Conservation (phyloP, 2,113 vertebrate genomes). For the Amphilophus citrinellus region DNA sequence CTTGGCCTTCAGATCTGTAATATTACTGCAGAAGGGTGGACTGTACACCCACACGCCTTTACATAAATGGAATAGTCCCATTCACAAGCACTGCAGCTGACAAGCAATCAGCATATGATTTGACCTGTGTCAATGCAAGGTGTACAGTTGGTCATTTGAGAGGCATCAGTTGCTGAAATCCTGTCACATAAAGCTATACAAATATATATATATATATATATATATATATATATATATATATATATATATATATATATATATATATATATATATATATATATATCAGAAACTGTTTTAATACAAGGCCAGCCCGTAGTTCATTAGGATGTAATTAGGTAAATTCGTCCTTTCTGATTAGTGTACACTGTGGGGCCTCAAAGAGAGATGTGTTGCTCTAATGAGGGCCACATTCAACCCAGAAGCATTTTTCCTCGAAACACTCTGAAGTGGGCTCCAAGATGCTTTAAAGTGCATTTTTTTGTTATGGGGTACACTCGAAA, state of each 20-base stretch:
- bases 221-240: not conserved
- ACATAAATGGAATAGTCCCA: slow-evolving; percentile 34
- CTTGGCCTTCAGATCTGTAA: slow-evolving; percentile 14
- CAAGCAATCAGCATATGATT: slow-evolving; percentile 28
- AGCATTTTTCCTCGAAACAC: not conserved
- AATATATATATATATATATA: not conserved
- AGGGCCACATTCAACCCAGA: not conserved
- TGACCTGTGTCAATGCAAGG: not conserved
- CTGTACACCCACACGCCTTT: slow-evolving; percentile 8
- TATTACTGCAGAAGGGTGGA: slow-evolving; percentile 23
- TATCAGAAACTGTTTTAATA: not conserved
- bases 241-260: not conserved
- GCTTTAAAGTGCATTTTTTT: not conserved
- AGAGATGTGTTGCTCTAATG: too few species aligned
- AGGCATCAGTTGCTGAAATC: slow-evolving; percentile 17
- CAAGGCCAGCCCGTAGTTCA: not conserved
- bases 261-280: too few species aligned
- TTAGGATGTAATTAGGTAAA: not conserved
- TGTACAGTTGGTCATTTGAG: not conserved
- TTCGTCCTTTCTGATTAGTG: not conserved
- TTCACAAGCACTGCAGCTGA: slow-evolving; percentile 28
- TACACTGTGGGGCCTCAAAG: too few species aligned
- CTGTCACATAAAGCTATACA: not conserved
- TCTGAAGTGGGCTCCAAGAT: not conserved
- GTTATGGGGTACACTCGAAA: not conserved